Evolutionary conservation across 2,797 vertebrate genomes (phyloP).

Genomic region (Oryzias dopingdopingensis): DNA sequence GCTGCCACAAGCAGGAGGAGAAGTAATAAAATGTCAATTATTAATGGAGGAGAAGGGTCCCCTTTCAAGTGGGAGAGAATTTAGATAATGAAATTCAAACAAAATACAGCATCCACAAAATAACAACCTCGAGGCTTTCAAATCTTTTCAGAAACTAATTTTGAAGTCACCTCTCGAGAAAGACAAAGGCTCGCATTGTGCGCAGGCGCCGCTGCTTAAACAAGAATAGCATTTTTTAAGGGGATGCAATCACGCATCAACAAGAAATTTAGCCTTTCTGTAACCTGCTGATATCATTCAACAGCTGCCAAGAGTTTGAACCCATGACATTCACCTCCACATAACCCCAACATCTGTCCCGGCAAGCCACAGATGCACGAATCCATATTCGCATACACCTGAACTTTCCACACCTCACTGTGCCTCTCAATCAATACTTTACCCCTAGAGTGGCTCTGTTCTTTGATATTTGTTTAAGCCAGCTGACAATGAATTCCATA

Average conservation of each 20-base stretch:
- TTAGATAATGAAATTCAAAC: constrained; percentile 75
- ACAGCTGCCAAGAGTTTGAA: constrained; percentile 50
- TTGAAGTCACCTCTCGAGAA: not conserved
- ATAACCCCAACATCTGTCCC: constrained; percentile 65
- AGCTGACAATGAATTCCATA: constrained; percentile 36
- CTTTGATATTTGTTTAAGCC: constrained; percentile 57
- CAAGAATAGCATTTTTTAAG: constrained; percentile 15
- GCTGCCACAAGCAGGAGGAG: constrained; percentile 51
- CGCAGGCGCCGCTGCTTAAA: not conserved
- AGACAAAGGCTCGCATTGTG: constrained; percentile 17
- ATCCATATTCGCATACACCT: constrained; percentile 46
- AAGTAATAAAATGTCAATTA: constrained; percentile 74
- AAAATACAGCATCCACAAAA: constrained; percentile 46
- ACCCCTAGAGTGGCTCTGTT: constrained; percentile 37
- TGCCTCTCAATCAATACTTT: constrained; percentile 62
- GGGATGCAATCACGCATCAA: constrained; percentile 14
- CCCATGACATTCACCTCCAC: constrained; percentile 53
- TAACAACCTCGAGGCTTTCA: constrained; percentile 59
- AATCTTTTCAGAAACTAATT: constrained; percentile 17
- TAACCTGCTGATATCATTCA: constrained; percentile 33
- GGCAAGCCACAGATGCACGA: constrained; percentile 27
- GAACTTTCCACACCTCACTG: constrained; percentile 53
- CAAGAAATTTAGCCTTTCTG: constrained; percentile 21
- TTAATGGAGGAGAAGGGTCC: constrained; percentile 76
- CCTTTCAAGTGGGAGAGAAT: constrained; percentile 70